phyloP scores from a whole-genome alignment of 1,140 invertebrate genomes.

The Euborellia annulipes region DNA sequence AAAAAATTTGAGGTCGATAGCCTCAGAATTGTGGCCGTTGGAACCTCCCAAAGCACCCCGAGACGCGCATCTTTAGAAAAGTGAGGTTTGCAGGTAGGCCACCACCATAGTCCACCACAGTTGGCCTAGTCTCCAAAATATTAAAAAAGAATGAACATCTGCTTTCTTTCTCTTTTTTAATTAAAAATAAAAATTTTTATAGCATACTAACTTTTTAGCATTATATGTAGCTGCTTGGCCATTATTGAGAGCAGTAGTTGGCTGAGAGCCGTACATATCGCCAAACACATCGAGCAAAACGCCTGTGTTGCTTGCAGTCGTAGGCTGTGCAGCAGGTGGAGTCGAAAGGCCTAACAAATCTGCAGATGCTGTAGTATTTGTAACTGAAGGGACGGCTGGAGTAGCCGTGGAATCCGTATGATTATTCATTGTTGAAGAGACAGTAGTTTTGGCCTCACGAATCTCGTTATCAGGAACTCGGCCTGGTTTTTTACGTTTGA shows the following conservation, averaged over 20 bases:
- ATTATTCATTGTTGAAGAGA: conserved; percentile 39
- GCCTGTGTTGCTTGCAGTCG: conserved; percentile 39
- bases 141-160: no score
- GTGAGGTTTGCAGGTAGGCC: no score
- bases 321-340: conserved; percentile 50
- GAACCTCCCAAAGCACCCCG: no score
- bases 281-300: conserved; percentile 83
- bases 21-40: no score
- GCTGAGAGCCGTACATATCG: conserved; percentile 57
- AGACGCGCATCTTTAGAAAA: no score
- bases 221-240: conserved; percentile 44
- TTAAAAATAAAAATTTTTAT: conserved; percentile 5
- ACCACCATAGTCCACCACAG: no score
- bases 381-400: neutral
- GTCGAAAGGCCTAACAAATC: conserved; percentile 75
- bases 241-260: conserved; percentile 31
- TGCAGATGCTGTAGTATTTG: conserved; percentile 32
- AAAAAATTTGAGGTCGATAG: no score
- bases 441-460: conserved; percentile 61
- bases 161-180: conserved; percentile 9
- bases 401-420: conserved; percentile 28
- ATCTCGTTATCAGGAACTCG: conserved; percentile 72
- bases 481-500: conserved; percentile 96
- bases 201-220: conserved; percentile 52
- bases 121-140: no score